A percentile compares a stretch with the other conserved stretches of the same genome.
Evolutionary conservation across 2,888 invertebrate genomes (phyloP).

Genomic region (Chironomus tentans): DNA sequence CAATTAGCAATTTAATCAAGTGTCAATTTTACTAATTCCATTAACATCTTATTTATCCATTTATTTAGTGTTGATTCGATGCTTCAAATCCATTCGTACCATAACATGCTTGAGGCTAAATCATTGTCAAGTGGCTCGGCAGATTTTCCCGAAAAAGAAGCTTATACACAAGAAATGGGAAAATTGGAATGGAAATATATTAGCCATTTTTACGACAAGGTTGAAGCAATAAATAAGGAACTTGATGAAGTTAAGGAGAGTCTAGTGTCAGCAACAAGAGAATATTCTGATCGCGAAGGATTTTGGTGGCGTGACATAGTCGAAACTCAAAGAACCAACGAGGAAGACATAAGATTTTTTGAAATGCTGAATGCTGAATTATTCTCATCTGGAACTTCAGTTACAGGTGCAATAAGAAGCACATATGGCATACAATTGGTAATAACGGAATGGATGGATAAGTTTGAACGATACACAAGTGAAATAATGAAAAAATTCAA

Average conservation of each 20-base stretch:
- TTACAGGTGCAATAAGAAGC: background rate
- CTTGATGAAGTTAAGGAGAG: background rate
- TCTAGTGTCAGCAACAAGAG: background rate
- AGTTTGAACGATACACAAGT: slow-evolving; percentile 30
- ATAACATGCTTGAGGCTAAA: slow-evolving; percentile 49
- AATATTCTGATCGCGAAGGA: background rate
- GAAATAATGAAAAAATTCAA: slow-evolving; percentile 32
- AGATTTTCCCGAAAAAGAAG: background rate
- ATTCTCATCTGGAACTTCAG: background rate
- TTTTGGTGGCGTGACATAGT: slow-evolving; percentile 12
- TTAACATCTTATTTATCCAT: slow-evolving; percentile 29
- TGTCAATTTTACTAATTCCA: slow-evolving; percentile 4
- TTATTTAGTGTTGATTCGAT: slow-evolving; percentile 56
- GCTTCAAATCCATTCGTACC: slow-evolving; percentile 55
- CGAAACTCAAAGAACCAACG: background rate
- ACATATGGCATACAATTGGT: slow-evolving; percentile 30
- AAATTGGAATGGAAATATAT: slow-evolving; percentile 52
- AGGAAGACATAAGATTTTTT: background rate
- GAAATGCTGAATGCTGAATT: background rate
- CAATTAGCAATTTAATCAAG: no score
- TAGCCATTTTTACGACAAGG: slow-evolving; percentile 32
- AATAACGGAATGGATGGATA: slow-evolving; percentile 35
- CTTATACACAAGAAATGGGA: slow-evolving; percentile 40
- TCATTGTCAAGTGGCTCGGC: background rate
- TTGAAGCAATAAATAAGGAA: background rate